Conservation (phyloP, 2,113 vertebrate species). For the Anoura caudifer region DNA sequence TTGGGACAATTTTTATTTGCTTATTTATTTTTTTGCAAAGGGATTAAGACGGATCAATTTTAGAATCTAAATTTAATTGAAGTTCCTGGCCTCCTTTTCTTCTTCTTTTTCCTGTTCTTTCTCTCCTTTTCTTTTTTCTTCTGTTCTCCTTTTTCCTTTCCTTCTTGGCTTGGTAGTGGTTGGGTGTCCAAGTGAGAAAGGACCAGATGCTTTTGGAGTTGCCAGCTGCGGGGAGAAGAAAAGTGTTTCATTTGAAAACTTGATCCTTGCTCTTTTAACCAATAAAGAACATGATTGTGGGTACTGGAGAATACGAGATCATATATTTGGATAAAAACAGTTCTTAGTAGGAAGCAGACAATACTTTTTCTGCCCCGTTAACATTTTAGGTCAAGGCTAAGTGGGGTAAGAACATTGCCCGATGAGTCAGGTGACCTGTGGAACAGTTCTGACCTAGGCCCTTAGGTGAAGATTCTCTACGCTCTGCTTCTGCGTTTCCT, state of each 20-base stretch:
- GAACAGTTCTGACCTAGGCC: not conserved
- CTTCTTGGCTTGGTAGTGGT: not conserved
- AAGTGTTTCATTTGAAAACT: not conserved
- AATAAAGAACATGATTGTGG: not conserved
- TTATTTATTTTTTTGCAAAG: conserved; percentile 18
- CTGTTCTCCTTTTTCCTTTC: not conserved
- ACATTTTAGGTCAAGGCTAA: not conserved
- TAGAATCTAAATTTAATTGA: not conserved
- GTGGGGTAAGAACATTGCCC: not conserved
- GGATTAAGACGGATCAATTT: not conserved
- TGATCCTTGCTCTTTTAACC: not conserved
- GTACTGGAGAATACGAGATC: not conserved
- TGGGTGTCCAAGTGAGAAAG: not conserved
- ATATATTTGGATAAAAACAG: not conserved
- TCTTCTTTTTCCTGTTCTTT: no score
- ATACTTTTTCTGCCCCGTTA: not conserved
- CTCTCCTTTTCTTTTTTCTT: fast-evolving
- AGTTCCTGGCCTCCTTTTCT: not conserved
- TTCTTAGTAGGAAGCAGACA: not conserved
- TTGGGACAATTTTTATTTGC: not conserved
- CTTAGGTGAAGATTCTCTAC: not conserved
- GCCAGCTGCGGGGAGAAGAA: not conserved
- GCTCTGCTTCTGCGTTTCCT: not conserved
- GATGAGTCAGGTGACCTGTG: not conserved
- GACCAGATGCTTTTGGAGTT: not conserved